Conservation (phyloP, 2,888 invertebrate species). For the Agonopterix heracliana region DNA sequence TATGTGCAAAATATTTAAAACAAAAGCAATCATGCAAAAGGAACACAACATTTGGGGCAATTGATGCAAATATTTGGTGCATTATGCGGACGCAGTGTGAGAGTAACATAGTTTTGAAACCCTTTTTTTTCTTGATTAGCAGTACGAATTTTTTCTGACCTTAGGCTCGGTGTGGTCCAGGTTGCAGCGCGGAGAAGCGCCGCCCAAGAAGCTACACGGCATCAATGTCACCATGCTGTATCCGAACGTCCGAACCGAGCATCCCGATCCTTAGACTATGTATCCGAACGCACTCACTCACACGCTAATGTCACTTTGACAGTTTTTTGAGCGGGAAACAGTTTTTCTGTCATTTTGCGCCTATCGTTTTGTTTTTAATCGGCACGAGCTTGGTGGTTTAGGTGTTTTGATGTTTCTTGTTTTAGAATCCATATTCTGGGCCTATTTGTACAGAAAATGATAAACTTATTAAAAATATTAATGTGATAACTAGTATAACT, state of each 20-base stretch:
- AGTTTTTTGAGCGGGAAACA: constrained; percentile 55
- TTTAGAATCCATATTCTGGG: constrained; percentile 40
- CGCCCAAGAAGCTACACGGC: constrained; percentile 80
- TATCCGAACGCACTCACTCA: constrained; percentile 39
- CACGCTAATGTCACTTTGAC: constrained; percentile 57
- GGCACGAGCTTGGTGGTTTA: constrained; percentile 29
- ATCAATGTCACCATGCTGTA: constrained; percentile 79
- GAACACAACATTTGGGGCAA: no score
- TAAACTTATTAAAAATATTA: no score
- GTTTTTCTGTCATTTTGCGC: constrained; percentile 56
- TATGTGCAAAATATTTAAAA: no score
- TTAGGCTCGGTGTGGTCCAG: constrained; percentile 70
- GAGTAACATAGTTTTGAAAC: no score
- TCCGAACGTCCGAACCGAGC: constrained; percentile 26
- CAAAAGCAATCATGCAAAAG: no score
- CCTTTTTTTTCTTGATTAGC: no score
- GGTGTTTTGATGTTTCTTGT: constrained; percentile 21
- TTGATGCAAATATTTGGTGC: no score
- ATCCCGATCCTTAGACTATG: constrained; percentile 13
- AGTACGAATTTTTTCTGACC: constrained; percentile 40
- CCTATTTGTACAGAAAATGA: constrained; percentile 6
- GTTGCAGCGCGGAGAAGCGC: constrained; percentile 72
- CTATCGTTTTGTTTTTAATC: constrained; percentile 43
- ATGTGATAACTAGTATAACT: no score
- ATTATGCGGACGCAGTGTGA: no score